phyloP scores from a whole-genome alignment of 1,140 invertebrate species.

The Teleopsis dalmanni region DNA sequence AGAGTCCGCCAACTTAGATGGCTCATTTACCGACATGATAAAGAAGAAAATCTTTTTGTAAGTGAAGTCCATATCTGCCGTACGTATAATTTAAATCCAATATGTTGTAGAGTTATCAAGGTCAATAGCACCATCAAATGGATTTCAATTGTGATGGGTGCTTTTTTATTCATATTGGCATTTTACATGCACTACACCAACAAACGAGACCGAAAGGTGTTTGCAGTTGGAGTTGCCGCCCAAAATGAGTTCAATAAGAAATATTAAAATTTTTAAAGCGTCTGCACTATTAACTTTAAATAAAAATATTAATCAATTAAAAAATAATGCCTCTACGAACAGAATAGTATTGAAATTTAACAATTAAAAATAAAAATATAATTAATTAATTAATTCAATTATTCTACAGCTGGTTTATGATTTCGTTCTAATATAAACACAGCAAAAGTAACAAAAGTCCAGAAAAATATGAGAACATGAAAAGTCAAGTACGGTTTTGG shows the following conservation, averaged over 20 bases:
- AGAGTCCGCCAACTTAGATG: slow-evolving; percentile 54
- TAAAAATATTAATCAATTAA: too few relatives aligned
- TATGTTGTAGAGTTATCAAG: slow-evolving; percentile 10
- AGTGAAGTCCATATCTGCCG: neutral
- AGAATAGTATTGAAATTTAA: too few relatives aligned
- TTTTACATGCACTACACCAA: slow-evolving; percentile 1
- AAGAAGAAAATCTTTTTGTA: slow-evolving; percentile 48
- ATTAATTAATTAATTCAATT: too few relatives aligned
- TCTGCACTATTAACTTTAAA: too few relatives aligned
- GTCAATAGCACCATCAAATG: slow-evolving; percentile 19
- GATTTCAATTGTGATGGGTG: slow-evolving; percentile 17
- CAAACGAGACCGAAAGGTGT: neutral
- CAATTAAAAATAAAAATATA: too few relatives aligned
- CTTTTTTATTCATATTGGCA: slow-evolving; percentile 8
- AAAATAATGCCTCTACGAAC: too few relatives aligned
- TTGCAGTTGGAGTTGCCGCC: neutral
- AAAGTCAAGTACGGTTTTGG: too few relatives aligned
- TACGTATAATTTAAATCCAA: neutral
- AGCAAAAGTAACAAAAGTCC: too few relatives aligned
- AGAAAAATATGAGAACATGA: too few relatives aligned
- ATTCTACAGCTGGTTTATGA: too few relatives aligned
- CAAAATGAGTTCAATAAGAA: neutral
- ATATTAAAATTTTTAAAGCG: neutral
- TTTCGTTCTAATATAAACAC: too few relatives aligned
- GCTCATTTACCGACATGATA: slow-evolving; percentile 48